phyloP scores from a whole-genome alignment of 2,797 vertebrate genomes.

The Staurois parvus region DNA sequence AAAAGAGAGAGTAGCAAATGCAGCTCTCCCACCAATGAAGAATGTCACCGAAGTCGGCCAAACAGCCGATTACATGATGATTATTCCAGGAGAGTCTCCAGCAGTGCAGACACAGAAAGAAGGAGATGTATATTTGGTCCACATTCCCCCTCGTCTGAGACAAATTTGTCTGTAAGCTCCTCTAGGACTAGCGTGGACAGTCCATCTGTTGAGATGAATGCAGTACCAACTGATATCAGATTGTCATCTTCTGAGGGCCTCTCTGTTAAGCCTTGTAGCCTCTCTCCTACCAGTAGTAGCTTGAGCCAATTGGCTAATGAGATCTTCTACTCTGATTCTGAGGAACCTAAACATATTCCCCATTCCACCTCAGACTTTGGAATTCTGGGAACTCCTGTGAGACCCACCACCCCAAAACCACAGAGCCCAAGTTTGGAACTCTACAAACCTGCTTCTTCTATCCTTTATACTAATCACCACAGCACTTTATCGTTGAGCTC shows the following conservation, averaged over 20 bases:
- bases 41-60: conserved; percentile 64
- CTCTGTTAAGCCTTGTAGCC: conserved; percentile 17
- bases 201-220: conserved; percentile 50
- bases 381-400: conserved; percentile 52
- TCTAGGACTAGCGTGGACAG: conserved; percentile 25
- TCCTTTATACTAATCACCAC: conserved; percentile 66
- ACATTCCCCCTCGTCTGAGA: conserved; percentile 45
- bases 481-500: conserved; percentile 77
- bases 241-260: conserved; percentile 40
- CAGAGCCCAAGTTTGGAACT: conserved; percentile 70
- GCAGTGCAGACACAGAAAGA: conserved; percentile 74
- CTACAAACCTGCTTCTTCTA: conserved; percentile 64
- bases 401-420: conserved; percentile 77
- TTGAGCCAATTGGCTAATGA: conserved; percentile 67
- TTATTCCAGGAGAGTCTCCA: conserved; percentile 89
- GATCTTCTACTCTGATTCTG: conserved; percentile 59
- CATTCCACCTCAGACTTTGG: conserved; percentile 60
- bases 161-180: conserved; percentile 50
- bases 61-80: conserved; percentile 90
- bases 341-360: conserved; percentile 60
- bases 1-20: conserved; percentile 70
- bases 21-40: conserved; percentile 61
- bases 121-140: conserved; percentile 74
- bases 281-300: conserved; percentile 65
- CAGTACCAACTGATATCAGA: conserved; percentile 54